A percentile compares a stretch with the other conserved stretches of the same genome.
These are phyloP conservation scores for Butastur rufipennis DNA, from an alignment of 2,113 vertebrate genomes.

Conservation along the genomic window DNA sequence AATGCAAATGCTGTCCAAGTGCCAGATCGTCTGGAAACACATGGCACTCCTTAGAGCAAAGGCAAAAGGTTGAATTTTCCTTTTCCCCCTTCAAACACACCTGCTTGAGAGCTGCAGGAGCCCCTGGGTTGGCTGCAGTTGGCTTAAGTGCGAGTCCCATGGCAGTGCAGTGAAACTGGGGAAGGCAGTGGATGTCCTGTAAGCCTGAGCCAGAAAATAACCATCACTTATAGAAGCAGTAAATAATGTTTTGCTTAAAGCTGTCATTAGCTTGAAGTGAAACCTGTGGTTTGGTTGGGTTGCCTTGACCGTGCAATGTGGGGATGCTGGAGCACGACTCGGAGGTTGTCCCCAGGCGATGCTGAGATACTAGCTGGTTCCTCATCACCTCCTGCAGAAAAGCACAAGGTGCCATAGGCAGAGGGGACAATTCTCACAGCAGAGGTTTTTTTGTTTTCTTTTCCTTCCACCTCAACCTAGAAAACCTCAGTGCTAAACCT, in stretches of 20 bases:
- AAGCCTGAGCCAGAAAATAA: background rate
- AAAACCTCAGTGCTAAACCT: accelerated
- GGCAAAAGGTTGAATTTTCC: background rate
- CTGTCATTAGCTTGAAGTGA: background rate
- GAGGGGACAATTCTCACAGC: background rate
- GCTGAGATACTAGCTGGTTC: background rate
- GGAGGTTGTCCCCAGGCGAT: background rate
- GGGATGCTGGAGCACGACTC: accelerated
- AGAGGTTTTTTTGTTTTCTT: no score
- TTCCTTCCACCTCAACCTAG: background rate
- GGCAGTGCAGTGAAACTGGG: background rate
- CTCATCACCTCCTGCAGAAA: background rate
- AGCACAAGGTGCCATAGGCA: background rate
- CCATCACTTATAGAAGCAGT: accelerated
- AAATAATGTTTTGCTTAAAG: background rate
- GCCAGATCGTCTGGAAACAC: background rate
- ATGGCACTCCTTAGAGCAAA: background rate
- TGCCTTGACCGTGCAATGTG: accelerated
- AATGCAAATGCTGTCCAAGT: background rate
- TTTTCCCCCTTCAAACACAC: background rate
- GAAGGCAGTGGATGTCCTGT: background rate
- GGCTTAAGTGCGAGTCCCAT: accelerated
- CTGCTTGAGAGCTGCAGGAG: background rate
- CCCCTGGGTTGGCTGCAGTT: background rate
- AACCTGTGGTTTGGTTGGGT: background rate